phyloP scores from a whole-genome alignment of 2,888 invertebrate genomes.

The Agriotes lineatus region DNA sequence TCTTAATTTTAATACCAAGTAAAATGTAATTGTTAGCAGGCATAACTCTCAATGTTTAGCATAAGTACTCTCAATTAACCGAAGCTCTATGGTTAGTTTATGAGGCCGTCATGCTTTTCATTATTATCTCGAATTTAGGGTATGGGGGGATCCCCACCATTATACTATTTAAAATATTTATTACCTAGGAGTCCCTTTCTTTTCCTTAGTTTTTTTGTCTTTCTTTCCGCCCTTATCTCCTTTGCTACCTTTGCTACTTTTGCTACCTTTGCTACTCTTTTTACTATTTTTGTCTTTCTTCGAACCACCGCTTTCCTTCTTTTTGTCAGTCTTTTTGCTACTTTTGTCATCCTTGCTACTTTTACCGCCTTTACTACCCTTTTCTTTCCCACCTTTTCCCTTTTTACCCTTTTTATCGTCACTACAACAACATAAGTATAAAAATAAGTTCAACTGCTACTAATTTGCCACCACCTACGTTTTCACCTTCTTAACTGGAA shows the following conservation, averaged over 20 bases:
- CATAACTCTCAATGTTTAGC: no score
- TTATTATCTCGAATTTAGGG: no score
- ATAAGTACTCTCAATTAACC: no score
- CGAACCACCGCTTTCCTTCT: constrained; percentile 24
- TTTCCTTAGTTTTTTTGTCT: neutral
- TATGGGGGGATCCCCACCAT: no score
- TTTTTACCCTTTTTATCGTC: constrained; percentile 39
- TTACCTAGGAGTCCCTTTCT: neutral
- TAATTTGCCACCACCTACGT: neutral
- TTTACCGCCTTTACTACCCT: constrained; percentile 36
- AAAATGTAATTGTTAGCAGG: no score
- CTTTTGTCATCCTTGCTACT: constrained; percentile 18
- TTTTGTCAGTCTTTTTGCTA: constrained; percentile 7
- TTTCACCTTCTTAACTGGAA: neutral
- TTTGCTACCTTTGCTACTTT: constrained; percentile 40
- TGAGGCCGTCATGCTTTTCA: no score
- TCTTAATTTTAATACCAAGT: no score
- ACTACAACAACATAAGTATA: neutral
- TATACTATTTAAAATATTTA: no score
- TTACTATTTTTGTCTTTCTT: constrained; percentile 42
- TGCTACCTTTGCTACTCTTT: constrained; percentile 23
- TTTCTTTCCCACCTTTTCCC: constrained; percentile 40
- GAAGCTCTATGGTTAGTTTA: no score
- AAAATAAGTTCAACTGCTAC: constrained; percentile 61
- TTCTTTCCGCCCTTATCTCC: constrained; percentile 33